Evolutionary conservation across 2,888 invertebrate genomes (phyloP), one percentile per base, ranked within the genome.

Genomic region (Ferdinandea cuprea): DNA sequence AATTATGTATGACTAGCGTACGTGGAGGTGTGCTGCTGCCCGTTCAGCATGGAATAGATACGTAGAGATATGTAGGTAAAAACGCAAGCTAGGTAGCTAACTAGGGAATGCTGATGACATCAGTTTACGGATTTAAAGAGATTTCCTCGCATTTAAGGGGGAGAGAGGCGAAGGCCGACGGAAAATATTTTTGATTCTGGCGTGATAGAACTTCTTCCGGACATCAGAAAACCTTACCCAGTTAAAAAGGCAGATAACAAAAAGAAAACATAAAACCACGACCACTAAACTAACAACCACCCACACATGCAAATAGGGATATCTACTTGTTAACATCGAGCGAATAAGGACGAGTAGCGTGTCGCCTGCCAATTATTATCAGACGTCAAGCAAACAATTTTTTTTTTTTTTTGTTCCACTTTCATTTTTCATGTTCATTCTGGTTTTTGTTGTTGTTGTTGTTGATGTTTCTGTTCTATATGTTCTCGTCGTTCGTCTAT

Each of bases 321-420:
- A 65, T 50, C 56, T 46, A 78, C 65, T 66, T 54, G 71, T 69
- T 78, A 59, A 42, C 72, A 78, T 66, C 32, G 44, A 30, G 9
- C n/a, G 42, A 15, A 40, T 48, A 40, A 28, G 40, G 46, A 17
- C 56, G 65, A 65, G 40, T 52, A 77, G 54, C 54, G 52, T 58
- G 72, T 72, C 72, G 72, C 58, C 72, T 72, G 72, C 72, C 72
- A 78, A 78, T 78, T 78, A 72, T 72, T 66, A 72, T 65, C 59
- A 78, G 72, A 78, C 72, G 58, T 72, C 72, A 72, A 44, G 50
- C 69, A 68, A 69, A 59, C 54, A 52, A 13, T 7, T 25, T 32
- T 58, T 25, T 56, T 73, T 54, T 37, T 35, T 61, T 37, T 61
- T 71, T 71, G 21, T 61, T 71, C 35, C 50, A 40, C 56, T 72